Percentiles rank a stretch among this genome's conserved stretches.
These are phyloP conservation scores for Chrysemys picta DNA, from an alignment of 2,113 vertebrate species.

Conservation along the genomic window DNA sequence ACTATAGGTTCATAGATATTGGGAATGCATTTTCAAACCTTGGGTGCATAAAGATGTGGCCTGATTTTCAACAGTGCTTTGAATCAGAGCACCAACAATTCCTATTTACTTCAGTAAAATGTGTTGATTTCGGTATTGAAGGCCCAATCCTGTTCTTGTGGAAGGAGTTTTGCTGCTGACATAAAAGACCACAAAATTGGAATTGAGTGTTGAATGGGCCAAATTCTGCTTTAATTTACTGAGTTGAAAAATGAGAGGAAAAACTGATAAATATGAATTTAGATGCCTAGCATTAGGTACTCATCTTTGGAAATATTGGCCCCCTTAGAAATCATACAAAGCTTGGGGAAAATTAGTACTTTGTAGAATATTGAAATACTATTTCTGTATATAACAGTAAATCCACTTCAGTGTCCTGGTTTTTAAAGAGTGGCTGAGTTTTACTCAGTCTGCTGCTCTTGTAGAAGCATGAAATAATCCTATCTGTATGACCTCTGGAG, in stretches of 20 bases:
- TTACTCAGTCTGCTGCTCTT: neutral
- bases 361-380: fast-evolving
- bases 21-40: neutral
- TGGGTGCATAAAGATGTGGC: neutral
- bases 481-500: neutral
- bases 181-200: neutral
- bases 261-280: neutral
- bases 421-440: neutral
- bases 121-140: neutral
- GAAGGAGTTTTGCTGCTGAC: neutral
- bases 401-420: neutral
- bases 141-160: neutral
- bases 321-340: neutral
- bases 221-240: neutral
- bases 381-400: neutral
- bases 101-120: neutral
- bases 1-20: neutral
- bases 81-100: neutral
- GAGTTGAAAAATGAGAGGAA: neutral
- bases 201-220: neutral
- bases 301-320: neutral
- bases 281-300: too few species aligned
- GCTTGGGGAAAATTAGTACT: neutral
- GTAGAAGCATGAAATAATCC: neutral
- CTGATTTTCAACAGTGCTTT: neutral